Evolutionary conservation across 2,113 vertebrate genomes (phyloP).

Genomic region (Gymnobelideus leadbeateri): DNA sequence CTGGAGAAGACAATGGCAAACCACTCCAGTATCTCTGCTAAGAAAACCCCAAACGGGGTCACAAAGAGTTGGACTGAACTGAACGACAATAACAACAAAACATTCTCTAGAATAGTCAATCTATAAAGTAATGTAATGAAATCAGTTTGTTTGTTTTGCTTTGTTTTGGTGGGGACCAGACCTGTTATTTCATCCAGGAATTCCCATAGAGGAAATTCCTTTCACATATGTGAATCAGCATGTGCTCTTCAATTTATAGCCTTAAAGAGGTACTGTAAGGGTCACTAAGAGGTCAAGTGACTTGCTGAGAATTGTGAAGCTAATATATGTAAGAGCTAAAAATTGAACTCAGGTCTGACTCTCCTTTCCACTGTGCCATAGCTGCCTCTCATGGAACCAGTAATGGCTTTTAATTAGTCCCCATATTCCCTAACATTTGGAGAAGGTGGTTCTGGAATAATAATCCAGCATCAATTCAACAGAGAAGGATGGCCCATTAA

Average conservation of each 20-base stretch:
- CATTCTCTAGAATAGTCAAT: neutral
- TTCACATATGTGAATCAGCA: neutral
- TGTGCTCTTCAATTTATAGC: neutral
- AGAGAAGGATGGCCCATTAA: neutral
- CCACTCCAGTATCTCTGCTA: no score
- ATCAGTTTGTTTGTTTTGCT: neutral
- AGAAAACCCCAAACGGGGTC: no score
- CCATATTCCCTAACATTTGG: constrained; percentile 12
- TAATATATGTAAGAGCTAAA: neutral
- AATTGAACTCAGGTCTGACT: neutral
- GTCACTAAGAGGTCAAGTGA: neutral
- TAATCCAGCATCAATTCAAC: constrained; percentile 10
- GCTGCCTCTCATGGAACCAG: neutral
- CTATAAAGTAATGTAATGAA: neutral
- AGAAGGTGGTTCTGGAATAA: constrained; percentile 8
- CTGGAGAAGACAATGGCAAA: no score
- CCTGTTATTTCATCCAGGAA: neutral
- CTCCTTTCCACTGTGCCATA: neutral
- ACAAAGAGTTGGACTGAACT: no score
- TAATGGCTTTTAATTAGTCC: neutral
- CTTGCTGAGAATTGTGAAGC: neutral
- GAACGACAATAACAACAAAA: no score
- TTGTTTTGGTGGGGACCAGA: neutral
- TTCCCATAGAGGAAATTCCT: no score
- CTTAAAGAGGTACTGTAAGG: neutral